Conservation (phyloP, 2,797 vertebrate genomes). For the Myotis findleyi region DNA sequence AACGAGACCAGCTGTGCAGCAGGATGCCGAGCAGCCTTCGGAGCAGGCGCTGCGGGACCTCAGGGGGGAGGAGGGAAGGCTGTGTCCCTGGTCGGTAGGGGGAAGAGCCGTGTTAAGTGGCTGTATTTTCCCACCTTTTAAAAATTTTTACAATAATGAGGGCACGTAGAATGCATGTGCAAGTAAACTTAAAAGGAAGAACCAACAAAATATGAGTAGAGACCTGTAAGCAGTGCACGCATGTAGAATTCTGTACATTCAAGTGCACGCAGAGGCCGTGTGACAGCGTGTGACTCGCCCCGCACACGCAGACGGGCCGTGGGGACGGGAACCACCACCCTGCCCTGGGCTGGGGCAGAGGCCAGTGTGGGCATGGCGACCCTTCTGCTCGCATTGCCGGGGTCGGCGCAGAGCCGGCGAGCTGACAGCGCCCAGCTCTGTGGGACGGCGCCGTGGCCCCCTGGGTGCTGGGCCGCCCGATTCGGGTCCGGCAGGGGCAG, state of each 20-base stretch:
- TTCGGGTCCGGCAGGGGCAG: neutral
- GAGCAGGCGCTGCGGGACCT: neutral
- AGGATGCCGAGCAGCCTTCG: no score
- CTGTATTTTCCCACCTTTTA: neutral
- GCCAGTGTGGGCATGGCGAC: no score
- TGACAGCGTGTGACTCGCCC: accelerated
- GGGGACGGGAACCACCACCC: neutral
- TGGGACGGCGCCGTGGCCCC: neutral
- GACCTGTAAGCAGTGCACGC: neutral
- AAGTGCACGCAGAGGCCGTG: neutral
- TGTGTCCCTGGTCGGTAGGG: accelerated
- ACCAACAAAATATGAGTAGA: neutral
- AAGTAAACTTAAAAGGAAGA: neutral
- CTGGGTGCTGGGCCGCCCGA: neutral
- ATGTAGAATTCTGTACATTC: accelerated
- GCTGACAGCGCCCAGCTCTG: neutral
- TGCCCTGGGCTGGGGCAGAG: accelerated
- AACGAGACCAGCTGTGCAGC: accelerated
- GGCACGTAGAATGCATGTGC: neutral
- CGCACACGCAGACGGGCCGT: neutral
- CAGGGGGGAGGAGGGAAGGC: no score
- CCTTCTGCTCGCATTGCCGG: neutral
- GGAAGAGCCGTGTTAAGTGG: no score
- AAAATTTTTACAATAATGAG: neutral
- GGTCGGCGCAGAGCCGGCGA: no score